phyloP scores from a whole-genome alignment of 1,140 invertebrate species.

The Monomorium pharaonis region DNA sequence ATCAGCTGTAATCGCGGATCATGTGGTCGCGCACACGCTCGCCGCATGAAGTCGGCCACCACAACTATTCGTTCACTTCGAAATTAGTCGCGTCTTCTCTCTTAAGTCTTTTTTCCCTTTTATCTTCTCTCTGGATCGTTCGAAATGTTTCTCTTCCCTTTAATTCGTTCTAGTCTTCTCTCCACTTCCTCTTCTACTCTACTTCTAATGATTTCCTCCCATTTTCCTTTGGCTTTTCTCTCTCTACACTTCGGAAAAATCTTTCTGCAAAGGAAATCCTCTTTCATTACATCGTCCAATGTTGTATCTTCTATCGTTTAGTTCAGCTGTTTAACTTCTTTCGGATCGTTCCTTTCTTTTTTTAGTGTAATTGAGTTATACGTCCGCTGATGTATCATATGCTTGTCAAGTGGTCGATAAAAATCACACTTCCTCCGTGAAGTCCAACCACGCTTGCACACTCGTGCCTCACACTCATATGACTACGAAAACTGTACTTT shows the following conservation, averaged over 20 bases:
- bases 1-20: constrained; percentile 18
- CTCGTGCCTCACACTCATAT: not conserved
- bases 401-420: not conserved
- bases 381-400: not conserved
- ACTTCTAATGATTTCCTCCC: not conserved
- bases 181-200: not conserved
- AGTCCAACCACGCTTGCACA: not conserved
- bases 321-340: not conserved
- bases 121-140: not conserved
- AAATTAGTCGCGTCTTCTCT: not conserved
- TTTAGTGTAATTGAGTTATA: not conserved
- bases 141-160: not conserved
- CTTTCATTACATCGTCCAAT: not conserved
- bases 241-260: not conserved
- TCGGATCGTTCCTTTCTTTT: not conserved
- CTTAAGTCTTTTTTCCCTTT: not conserved
- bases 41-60: not conserved
- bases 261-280: not conserved
- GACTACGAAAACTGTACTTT: not conserved
- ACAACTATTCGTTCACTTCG: not conserved
- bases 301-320: not conserved
- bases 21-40: constrained; percentile 9
- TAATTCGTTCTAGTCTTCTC: not conserved
- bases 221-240: not conserved
- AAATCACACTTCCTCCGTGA: not conserved